Percentiles rank a stretch among this genome's conserved stretches.
Conservation (phyloP, 1,140 invertebrate genomes). For the Anastrepha obliqua region DNA sequence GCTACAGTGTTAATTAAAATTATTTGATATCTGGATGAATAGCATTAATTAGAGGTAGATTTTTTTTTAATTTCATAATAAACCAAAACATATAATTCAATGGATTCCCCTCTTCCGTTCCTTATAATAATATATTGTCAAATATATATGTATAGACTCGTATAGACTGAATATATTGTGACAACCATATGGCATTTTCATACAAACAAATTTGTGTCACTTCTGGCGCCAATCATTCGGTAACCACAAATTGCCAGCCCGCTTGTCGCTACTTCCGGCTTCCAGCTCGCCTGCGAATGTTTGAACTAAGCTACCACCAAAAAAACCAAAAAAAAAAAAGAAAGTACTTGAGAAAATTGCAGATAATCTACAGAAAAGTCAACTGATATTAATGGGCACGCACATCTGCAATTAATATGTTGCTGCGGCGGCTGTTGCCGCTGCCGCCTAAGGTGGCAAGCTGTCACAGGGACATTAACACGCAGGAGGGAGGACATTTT, state of each 20-base stretch:
- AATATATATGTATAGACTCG: neutral
- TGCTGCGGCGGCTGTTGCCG: too few relatives aligned
- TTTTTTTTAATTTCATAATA: too few relatives aligned
- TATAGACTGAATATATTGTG: conserved; percentile 8
- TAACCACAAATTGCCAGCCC: conserved; percentile 26
- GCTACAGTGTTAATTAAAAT: too few relatives aligned
- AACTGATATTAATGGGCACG: conserved; percentile 19
- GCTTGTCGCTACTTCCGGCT: neutral
- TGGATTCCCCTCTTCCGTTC: too few relatives aligned
- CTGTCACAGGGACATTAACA: neutral
- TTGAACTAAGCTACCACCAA: neutral
- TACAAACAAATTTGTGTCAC: conserved; percentile 1
- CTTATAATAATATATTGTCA: too few relatives aligned
- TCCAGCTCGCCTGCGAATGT: neutral
- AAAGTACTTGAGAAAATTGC: conserved; percentile 49
- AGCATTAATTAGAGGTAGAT: too few relatives aligned
- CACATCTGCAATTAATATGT: conserved; percentile 51
- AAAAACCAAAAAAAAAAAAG: neutral
- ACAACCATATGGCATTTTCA: neutral
- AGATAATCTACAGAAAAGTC: conserved; percentile 37
- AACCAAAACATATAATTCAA: too few relatives aligned
- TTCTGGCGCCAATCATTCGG: conserved; percentile 21
- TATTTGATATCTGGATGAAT: too few relatives aligned
- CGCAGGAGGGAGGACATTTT: neutral
- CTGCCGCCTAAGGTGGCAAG: neutral